Conservation (phyloP, 2,888 invertebrate species). For the Rhogogaster chlorosoma region DNA sequence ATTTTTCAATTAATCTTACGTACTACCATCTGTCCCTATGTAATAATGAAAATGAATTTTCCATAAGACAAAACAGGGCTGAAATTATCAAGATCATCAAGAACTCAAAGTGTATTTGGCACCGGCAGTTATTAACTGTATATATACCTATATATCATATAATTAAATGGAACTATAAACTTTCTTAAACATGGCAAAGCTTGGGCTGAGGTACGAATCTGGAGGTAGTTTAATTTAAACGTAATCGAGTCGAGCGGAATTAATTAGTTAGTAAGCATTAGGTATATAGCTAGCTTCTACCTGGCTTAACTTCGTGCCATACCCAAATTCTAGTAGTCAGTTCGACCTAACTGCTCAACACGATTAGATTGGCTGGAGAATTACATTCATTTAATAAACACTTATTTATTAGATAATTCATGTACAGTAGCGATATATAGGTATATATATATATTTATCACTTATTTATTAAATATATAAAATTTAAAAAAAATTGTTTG, state of each 20-base stretch:
- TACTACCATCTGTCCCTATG: neutral
- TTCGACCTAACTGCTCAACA: neutral
- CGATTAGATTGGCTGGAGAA: neutral
- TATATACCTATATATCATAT: neutral
- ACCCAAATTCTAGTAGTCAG: neutral
- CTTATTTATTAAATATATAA: too few species aligned
- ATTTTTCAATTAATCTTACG: neutral
- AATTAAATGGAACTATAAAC: conserved; percentile 30
- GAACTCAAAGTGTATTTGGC: neutral
- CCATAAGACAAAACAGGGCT: neutral
- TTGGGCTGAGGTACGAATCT: conserved; percentile 29
- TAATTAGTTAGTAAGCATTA: conserved; percentile 42
- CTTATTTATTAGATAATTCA: neutral
- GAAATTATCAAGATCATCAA: neutral
- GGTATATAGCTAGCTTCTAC: conserved; percentile 3
- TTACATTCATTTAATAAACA: neutral
- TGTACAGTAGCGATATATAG: too few species aligned
- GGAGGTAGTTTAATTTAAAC: conserved; percentile 32
- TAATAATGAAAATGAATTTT: neutral
- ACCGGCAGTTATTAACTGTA: conserved; percentile 1
- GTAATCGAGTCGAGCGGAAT: conserved; percentile 24
- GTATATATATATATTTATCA: too few species aligned
- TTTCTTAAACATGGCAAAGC: conserved; percentile 8
- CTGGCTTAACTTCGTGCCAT: conserved; percentile 7
- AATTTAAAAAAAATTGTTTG: too few species aligned